These are phyloP conservation scores for Lypha dubia DNA, from an alignment of 2,888 invertebrate genomes.

Conservation along the genomic window DNA sequence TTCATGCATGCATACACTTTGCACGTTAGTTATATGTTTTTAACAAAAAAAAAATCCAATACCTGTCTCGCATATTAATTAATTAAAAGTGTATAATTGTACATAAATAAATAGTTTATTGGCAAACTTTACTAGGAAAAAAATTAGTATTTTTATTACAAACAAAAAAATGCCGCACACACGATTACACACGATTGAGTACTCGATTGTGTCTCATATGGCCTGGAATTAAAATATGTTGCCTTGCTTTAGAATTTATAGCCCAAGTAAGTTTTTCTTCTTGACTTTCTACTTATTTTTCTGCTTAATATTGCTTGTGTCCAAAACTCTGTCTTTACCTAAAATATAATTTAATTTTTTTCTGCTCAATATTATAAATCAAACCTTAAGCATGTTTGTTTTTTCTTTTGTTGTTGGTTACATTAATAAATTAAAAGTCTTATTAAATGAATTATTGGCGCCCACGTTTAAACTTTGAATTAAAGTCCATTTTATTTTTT, in stretches of 20 bases:
- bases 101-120: slow-evolving; percentile 50
- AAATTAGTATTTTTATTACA: slow-evolving; percentile 23
- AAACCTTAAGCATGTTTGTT: slow-evolving; percentile 33
- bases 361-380: background rate
- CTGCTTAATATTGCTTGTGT: background rate
- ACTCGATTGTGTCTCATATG: background rate
- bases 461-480: slow-evolving; percentile 64
- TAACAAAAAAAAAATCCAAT: slow-evolving; percentile 23
- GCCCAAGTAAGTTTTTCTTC: slow-evolving; percentile 1
- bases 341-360: background rate
- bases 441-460: slow-evolving; percentile 63
- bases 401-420: slow-evolving; percentile 8
- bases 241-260: slow-evolving; percentile 16
- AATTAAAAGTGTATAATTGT: slow-evolving; percentile 29
- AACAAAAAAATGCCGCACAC: slow-evolving; percentile 29
- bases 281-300: slow-evolving; percentile 30
- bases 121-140: slow-evolving; percentile 26
- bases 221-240: background rate
- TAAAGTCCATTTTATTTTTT: slow-evolving; percentile 24
- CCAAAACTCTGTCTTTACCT: background rate
- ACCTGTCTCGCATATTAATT: slow-evolving; percentile 55
- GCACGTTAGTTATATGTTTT: background rate
- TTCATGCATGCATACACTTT: background rate
- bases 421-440: slow-evolving; percentile 46
- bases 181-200: no score